These are phyloP conservation scores for Micromussa lordhowensis DNA, from an alignment of 92 coral and sea anemone species.

Conservation along the genomic window DNA sequence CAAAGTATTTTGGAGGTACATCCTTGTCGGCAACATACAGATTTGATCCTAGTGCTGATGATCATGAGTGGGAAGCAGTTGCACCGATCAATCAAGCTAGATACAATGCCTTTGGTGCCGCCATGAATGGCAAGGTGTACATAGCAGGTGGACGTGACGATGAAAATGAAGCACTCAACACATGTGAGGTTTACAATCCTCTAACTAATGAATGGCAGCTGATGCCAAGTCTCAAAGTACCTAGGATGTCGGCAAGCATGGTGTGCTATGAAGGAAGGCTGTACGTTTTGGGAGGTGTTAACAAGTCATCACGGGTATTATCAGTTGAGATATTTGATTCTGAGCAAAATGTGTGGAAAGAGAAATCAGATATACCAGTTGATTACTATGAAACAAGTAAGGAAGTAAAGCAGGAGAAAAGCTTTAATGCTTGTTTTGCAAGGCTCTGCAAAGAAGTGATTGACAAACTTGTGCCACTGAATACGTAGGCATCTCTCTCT, in stretches of 20 bases:
- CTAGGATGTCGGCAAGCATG: conserved; percentile 73
- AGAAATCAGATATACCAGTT: neutral
- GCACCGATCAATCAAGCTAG: conserved; percentile 68
- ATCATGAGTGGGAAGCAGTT: conserved; percentile 41
- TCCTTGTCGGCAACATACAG: conserved; percentile 19
- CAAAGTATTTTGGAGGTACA: no score
- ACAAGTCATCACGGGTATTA: neutral
- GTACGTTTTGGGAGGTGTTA: conserved; percentile 75
- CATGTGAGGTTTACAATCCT: conserved; percentile 72
- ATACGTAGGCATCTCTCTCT: neutral
- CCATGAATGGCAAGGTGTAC: conserved; percentile 64
- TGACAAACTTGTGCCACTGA: neutral
- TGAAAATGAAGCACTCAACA: conserved; percentile 14
- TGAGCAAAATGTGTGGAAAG: neutral
- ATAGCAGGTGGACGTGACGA: conserved; percentile 58
- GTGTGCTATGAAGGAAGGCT: conserved; percentile 58
- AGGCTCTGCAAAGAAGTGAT: neutral
- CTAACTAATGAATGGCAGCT: conserved; percentile 68
- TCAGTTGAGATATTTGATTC: conserved; percentile 23
- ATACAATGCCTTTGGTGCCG: conserved; percentile 59
- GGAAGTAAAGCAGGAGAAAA: neutral
- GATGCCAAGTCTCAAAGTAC: conserved; percentile 65
- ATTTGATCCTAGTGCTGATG: conserved; percentile 51
- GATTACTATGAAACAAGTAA: neutral
- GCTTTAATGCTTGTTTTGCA: conserved; percentile 20